Evolutionary conservation across 2,888 invertebrate genomes (phyloP).

Genomic region (Ferrisia virgata): DNA sequence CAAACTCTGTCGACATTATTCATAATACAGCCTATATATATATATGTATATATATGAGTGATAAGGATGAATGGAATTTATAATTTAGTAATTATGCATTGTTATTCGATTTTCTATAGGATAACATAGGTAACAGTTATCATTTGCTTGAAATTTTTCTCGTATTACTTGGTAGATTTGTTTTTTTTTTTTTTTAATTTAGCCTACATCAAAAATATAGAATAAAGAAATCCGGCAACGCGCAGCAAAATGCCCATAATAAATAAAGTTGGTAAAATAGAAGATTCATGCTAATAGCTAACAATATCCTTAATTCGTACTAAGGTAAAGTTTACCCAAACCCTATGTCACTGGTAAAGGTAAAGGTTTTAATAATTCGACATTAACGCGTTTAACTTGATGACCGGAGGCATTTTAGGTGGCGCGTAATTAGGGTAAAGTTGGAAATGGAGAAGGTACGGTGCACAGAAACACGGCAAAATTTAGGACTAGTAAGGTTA

Average conservation of each 20-base stretch:
- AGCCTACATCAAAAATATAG: not conserved
- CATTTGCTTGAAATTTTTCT: too few relatives aligned
- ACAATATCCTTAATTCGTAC: slow-evolving; percentile 24
- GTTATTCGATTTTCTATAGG: not conserved
- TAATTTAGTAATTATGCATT: not conserved
- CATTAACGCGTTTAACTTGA: slow-evolving; percentile 44
- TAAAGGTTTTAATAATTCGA: slow-evolving; percentile 43
- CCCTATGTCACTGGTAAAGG: slow-evolving; percentile 16
- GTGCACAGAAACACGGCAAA: not conserved
- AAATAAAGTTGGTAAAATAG: slow-evolving; percentile 26
- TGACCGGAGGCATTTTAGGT: slow-evolving; percentile 40
- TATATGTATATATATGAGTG: not conserved
- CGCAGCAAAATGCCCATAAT: not conserved
- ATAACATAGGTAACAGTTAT: too few relatives aligned
- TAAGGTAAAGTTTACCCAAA: slow-evolving; percentile 13
- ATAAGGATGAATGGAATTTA: not conserved
- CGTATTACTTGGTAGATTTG: too few relatives aligned
- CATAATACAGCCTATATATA: not conserved
- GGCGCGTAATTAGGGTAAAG: not conserved
- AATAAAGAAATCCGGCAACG: not conserved
- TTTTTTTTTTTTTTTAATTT: not conserved
- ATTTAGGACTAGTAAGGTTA: not conserved
- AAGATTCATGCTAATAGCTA: slow-evolving; percentile 15
- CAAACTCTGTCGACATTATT: slow-evolving; percentile 60
- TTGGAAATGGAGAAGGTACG: not conserved